Conservation (phyloP, 2,797 vertebrate genomes). For the Mus spretus region DNA sequence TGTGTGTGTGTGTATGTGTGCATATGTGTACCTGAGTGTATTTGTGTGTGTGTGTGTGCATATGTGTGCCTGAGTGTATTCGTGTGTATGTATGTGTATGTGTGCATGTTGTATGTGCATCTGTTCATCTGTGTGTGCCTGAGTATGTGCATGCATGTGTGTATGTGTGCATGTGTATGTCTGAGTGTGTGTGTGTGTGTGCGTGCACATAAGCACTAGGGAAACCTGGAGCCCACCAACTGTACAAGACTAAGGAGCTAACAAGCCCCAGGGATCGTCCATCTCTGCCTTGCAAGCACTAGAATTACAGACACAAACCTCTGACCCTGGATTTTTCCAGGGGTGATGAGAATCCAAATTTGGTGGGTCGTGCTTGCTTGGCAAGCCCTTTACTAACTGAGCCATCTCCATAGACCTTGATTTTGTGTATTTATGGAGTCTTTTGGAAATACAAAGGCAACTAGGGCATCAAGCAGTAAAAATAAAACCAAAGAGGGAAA, state of each 20-base stretch:
- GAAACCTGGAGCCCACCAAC: too few species aligned
- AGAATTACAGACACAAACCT: neutral
- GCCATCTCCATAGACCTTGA: neutral
- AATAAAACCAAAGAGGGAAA: neutral
- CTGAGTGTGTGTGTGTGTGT: too few species aligned
- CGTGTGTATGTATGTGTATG: neutral
- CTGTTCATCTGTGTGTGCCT: neutral
- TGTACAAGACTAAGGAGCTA: too few species aligned
- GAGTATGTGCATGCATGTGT: neutral
- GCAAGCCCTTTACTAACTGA: neutral
- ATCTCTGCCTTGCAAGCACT: too few species aligned
- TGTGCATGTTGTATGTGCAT: neutral
- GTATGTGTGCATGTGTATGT: too few species aligned
- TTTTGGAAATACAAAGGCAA: neutral
- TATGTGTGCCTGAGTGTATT: neutral
- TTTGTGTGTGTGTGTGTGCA: neutral
- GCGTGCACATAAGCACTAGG: too few species aligned
- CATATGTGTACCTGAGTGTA: neutral
- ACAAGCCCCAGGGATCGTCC: too few species aligned
- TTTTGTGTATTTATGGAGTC: fast-evolving
- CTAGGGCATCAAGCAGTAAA: neutral
- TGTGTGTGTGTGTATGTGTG: neutral
- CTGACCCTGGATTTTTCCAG: neutral
- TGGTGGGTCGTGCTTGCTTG: neutral
- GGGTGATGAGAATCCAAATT: neutral